Percentiles rank a stretch among this genome's conserved stretches.
Conservation (phyloP, 2,113 vertebrate genomes). For the Boulengeromyrus knoepffleri region DNA sequence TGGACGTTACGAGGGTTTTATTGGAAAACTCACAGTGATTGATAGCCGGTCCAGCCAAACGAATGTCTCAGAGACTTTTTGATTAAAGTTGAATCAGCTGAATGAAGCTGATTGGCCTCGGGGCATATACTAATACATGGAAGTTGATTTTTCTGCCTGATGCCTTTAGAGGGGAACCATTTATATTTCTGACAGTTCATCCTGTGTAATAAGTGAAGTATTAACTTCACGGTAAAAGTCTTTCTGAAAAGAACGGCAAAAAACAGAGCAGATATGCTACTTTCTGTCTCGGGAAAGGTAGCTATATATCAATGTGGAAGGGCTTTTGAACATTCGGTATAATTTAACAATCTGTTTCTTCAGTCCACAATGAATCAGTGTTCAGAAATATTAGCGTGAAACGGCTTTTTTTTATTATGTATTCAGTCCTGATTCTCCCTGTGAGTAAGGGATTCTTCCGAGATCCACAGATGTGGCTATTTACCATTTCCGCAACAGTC, state of each 20-base stretch:
- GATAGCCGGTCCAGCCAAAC: background rate
- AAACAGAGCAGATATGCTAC: background rate
- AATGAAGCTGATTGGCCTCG: background rate
- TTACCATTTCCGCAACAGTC: background rate
- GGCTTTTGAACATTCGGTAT: background rate
- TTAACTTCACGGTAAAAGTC: background rate
- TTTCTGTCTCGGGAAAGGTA: background rate
- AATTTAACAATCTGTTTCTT: background rate
- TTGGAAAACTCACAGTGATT: background rate
- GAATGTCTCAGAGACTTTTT: background rate
- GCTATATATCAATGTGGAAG: background rate
- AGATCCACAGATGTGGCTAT: background rate
- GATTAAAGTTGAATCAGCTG: constrained; percentile 8
- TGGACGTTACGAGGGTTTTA: background rate
- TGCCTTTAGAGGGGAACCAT: background rate
- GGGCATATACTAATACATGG: background rate
- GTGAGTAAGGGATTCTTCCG: background rate
- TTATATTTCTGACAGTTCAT: background rate
- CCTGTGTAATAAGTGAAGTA: background rate
- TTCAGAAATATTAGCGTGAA: background rate
- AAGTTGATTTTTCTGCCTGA: background rate
- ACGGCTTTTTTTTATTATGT: background rate
- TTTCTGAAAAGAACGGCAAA: background rate
- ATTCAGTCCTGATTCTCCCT: background rate
- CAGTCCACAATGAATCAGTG: constrained; percentile 9